Evolutionary conservation across 2,797 vertebrate species (phyloP).

Genomic region (Coregonus sp.): DNA sequence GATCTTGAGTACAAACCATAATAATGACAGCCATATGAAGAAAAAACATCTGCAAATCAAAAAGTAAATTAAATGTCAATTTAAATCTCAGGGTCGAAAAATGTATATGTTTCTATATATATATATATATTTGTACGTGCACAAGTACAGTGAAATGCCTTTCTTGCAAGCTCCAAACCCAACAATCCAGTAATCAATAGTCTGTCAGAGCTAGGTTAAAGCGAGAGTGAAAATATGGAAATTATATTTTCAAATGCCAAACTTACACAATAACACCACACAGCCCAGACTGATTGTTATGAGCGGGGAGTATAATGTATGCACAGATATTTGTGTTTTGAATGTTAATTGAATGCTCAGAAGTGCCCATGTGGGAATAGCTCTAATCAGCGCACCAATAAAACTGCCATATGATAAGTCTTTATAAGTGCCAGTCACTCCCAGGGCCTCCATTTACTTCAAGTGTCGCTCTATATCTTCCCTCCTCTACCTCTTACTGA

Average conservation of each 20-base stretch:
- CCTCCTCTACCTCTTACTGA: background rate
- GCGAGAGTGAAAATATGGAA: background rate
- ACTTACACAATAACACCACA: slow-evolving; percentile 6
- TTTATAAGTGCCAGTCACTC: slow-evolving; percentile 87
- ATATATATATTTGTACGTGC: too few relatives aligned
- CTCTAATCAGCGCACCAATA: slow-evolving; percentile 90
- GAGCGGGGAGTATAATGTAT: slow-evolving; percentile 73
- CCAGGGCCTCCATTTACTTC: slow-evolving; percentile 78
- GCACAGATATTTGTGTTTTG: slow-evolving; percentile 83
- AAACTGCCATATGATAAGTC: slow-evolving; percentile 86
- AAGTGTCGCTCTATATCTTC: slow-evolving; percentile 26
- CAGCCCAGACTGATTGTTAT: slow-evolving; percentile 21
- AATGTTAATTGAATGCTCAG: slow-evolving; percentile 94
- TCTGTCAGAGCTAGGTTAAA: background rate
- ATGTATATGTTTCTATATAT: too few relatives aligned
- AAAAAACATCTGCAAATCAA: background rate
- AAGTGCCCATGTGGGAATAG: slow-evolving; percentile 90
- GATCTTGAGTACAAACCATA: background rate
- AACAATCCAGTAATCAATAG: background rate
- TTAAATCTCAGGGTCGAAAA: too few relatives aligned
- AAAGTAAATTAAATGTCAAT: background rate
- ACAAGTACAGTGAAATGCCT: too few relatives aligned
- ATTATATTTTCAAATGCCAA: background rate
- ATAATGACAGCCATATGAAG: background rate
- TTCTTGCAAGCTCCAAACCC: too few relatives aligned